Evolutionary conservation across 2,113 vertebrate species (phyloP), one percentile per base, ranked within the genome.

Genomic region (Tyto alba): DNA sequence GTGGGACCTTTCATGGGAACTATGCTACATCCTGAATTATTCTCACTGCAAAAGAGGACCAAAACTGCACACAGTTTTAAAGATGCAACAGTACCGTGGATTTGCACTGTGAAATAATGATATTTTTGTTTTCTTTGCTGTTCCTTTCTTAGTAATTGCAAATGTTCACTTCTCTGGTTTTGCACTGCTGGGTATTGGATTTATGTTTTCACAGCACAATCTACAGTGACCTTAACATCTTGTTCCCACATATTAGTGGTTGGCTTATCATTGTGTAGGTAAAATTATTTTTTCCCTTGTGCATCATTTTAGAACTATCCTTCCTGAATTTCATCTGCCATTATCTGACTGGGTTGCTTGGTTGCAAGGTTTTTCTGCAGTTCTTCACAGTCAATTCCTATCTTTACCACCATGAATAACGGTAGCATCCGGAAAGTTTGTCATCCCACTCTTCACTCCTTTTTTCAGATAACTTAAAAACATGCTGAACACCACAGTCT

Each of bases 401-500:
- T 95, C 93, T 93, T 86, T 84, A 47, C 86, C 56, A 43, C 76
- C 75, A n/a, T 40, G 59, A 84, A 80, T 95, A 92, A 84, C 41
- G 59, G 72, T 8, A 71, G 68, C 55, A 52, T 74, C 55, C 68
- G 71, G 32, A 17, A 92, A 90, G 86, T 95, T 95, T 90, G 90
- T 89, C 90, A 90, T 96, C 76, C 17, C n/a, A 6, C 50, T 71
- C 48, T 66, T 41, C 2, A 1, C 17, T 80, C 20, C n/a, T 67
- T 95, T 88, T 93, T 59, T 62, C 64, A 84, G 86, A 40, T 88
- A 92, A 73, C 13, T 93, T 77, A 34, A 77, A 89, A 96, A 59
- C 52, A 38, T 63, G 76, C 72, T 74, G 83, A 93, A 32, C 68
- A 66, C 63, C 47, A 55, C 59, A 6, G 9, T 25, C 38, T 85